Base-by-base conservation (phyloP, 2,888 invertebrate genomes). In the Eupithecia exiguata region DNA sequence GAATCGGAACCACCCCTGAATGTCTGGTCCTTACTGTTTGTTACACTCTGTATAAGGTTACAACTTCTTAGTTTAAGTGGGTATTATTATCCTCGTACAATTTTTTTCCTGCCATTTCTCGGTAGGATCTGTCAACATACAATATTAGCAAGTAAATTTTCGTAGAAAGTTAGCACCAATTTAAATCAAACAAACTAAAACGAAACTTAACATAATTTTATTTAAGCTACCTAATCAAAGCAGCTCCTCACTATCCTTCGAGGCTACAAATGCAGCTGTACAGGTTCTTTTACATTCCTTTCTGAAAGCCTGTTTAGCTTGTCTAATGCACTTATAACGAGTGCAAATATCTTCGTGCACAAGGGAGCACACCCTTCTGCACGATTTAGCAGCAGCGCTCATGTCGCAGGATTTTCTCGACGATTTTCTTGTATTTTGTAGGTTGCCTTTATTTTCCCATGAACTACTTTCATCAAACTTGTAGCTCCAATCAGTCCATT, bases 341-440 rank as follows among this genome's bases (percentile, higher is more conserved):
- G 49, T 69, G 38, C 74, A 74, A 1, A 25, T 67, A 21, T 71
- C 66, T 62, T 35, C 69, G 21, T 69, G 53, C 30, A 69, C 74
- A 36, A 21, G 3, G 1, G 58, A 69, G n/a, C 74, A 74, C 10
- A 71, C 74, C 0, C 3, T 49, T 62, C n/a, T 74, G 7, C 74
- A 74, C 0, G 38, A 16, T 62, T 69, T 71, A 38, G 38, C 38
- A 7, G 35, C 46, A 14, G 77, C 80, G 62, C 67, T 82, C 4
- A 63, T 68, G 38, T 80, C 82, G 0, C 76, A 72, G 46, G 18
- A 1, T 5, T 70, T 40, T 25, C 71, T 75, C 78, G 76, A 68
- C 78, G 77, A 68, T 35, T 69, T 78, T 74, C 80, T 66, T 66
- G 10, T 16, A 40, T 25, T 58, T 16, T 69, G n/a, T 21, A 1